Percentiles rank a stretch among this genome's conserved stretches.
Conservation (phyloP, 1,140 invertebrate species). For the Heliconius hermathena region DNA sequence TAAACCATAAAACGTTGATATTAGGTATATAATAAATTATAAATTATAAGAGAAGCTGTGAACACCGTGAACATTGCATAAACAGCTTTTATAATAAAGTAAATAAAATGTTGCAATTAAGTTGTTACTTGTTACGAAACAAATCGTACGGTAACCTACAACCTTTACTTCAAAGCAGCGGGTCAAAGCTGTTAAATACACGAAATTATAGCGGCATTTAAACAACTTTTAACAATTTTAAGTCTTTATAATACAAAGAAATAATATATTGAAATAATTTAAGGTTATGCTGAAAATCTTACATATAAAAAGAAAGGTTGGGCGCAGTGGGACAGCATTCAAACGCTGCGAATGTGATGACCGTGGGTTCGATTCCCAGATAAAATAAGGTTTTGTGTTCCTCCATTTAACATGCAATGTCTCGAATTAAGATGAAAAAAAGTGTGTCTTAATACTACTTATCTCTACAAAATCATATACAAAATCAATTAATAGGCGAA, state of each 20-base stretch:
- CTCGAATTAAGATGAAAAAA: too few relatives aligned
- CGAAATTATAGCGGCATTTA: neutral
- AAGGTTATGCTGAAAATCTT: neutral
- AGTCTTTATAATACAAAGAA: neutral
- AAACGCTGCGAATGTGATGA: neutral
- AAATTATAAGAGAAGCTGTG: too few relatives aligned
- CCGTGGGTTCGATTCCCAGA: neutral
- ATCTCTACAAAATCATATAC: too few relatives aligned
- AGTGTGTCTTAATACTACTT: too few relatives aligned
- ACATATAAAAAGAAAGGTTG: neutral
- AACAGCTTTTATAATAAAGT: neutral
- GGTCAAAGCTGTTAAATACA: slow-evolving; percentile 1
- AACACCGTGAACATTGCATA: neutral
- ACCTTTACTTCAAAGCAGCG: neutral
- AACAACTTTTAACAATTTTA: neutral
- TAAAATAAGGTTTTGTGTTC: too few relatives aligned
- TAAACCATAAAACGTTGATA: too few relatives aligned
- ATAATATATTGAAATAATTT: neutral
- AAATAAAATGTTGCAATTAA: slow-evolving; percentile 1
- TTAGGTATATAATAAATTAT: too few relatives aligned
- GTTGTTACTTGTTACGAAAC: neutral
- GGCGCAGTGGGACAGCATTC: too few relatives aligned
- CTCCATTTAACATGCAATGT: too few relatives aligned
- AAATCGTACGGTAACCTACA: neutral
- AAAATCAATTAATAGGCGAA: too few relatives aligned